These are phyloP conservation scores for Melanotaenia boesemani DNA, from an alignment of 2,797 vertebrate species.

Conservation along the genomic window DNA sequence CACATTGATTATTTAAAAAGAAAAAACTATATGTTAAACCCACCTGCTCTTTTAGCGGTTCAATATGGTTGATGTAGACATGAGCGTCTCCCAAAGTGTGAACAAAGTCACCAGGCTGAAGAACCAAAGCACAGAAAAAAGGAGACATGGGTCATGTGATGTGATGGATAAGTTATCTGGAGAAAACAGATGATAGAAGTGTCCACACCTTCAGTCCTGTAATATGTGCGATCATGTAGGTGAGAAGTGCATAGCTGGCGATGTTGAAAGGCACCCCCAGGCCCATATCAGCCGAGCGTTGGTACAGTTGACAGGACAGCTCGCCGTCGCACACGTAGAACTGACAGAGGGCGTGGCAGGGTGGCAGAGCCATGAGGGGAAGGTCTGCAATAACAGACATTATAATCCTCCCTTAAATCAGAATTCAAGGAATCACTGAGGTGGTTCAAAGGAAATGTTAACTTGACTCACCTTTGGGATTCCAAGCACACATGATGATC, in stretches of 20 bases:
- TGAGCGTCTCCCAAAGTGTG: constrained; percentile 97
- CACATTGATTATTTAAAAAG: neutral
- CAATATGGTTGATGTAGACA: constrained; percentile 93
- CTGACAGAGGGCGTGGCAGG: constrained; percentile 95
- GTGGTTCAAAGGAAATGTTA: neutral
- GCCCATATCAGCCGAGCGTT: constrained; percentile 97
- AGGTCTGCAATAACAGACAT: constrained; percentile 82
- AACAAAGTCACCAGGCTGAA: constrained; percentile 93
- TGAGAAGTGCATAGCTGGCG: constrained; percentile 96
- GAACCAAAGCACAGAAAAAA: neutral
- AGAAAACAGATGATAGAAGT: rapidly evolving
- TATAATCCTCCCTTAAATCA: neutral
- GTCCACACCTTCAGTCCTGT: constrained; percentile 90
- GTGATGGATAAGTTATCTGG: neutral
- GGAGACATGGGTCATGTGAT: neutral
- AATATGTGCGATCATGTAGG: constrained; percentile 97
- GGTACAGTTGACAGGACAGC: constrained; percentile 96
- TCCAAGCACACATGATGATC: constrained; percentile 98
- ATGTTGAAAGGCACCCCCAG: constrained; percentile 98
- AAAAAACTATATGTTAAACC: constrained; percentile 1
- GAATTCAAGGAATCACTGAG: neutral
- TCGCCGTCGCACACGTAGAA: constrained; percentile 93
- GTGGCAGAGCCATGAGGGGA: constrained; percentile 93
- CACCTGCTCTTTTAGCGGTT: constrained; percentile 93
- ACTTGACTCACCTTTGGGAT: constrained; percentile 90